These are phyloP conservation scores for Etheostoma perlongum DNA, from an alignment of 2,797 vertebrate species.

Conservation along the genomic window DNA sequence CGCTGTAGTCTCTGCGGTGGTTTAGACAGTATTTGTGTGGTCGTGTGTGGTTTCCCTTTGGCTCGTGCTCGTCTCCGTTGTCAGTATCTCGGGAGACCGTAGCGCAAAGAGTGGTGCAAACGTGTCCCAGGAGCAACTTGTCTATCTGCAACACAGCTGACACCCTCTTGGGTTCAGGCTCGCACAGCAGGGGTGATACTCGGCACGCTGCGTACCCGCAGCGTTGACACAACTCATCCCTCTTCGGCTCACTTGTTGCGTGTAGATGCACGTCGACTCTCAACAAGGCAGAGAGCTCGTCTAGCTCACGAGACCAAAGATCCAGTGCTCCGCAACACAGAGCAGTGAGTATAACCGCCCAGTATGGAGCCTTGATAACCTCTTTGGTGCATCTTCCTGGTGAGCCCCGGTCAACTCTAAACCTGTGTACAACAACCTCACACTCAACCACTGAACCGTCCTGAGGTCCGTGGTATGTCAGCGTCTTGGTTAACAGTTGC, in stretches of 20 bases:
- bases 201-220: constrained; percentile 1
- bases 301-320: neutral
- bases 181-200: neutral
- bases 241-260: rapidly evolving
- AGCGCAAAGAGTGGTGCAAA: constrained; percentile 20
- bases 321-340: constrained; percentile 22
- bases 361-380: neutral
- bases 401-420: neutral
- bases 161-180: neutral
- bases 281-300: rapidly evolving
- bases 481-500: constrained; percentile 2
- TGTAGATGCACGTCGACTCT: neutral
- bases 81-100: neutral
- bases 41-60: no score
- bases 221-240: neutral
- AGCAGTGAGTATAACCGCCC: constrained; percentile 15
- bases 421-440: neutral
- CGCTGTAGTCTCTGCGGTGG: constrained; percentile 6
- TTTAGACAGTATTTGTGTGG: constrained; percentile 8
- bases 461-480: no score
- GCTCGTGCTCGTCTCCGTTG: neutral
- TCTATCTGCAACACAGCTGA: constrained; percentile 13
- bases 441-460: neutral
- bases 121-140: neutral
- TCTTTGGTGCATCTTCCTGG: neutral